These are phyloP conservation scores for Scleropages formosus DNA, from an alignment of 2,797 vertebrate species.

Conservation along the genomic window DNA sequence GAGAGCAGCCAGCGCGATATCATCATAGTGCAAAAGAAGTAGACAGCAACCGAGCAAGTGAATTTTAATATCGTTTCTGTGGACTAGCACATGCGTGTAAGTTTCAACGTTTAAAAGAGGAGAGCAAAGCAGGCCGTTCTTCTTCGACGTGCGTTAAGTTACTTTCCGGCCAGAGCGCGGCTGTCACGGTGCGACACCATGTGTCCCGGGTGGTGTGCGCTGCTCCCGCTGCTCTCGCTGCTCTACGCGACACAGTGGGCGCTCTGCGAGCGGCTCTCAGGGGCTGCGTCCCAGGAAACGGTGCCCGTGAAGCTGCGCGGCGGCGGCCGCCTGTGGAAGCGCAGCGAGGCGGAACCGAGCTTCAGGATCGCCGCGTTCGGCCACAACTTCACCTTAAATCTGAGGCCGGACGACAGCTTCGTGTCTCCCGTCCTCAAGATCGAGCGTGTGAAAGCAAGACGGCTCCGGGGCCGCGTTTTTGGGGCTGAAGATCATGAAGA, in stretches of 20 bases:
- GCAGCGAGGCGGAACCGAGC: slow-evolving; percentile 64
- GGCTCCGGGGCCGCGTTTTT: slow-evolving; percentile 42
- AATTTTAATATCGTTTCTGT: neutral
- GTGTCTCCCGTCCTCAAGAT: slow-evolving; percentile 75
- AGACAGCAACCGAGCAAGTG: slow-evolving; percentile 7
- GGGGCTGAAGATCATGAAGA: slow-evolving; percentile 37
- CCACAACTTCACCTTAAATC: slow-evolving; percentile 68
- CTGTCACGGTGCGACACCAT: slow-evolving; percentile 48
- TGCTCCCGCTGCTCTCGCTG: slow-evolving; percentile 50
- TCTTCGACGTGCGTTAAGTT: neutral
- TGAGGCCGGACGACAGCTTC: slow-evolving; percentile 81
- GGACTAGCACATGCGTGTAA: neutral
- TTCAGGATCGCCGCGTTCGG: slow-evolving; percentile 77
- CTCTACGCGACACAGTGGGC: slow-evolving; percentile 51
- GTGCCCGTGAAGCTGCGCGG: slow-evolving; percentile 62
- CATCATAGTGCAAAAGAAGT: neutral
- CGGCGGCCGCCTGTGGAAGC: slow-evolving; percentile 61
- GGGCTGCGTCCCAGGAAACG: slow-evolving; percentile 68
- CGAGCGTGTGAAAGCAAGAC: slow-evolving; percentile 63
- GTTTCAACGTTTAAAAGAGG: too few relatives aligned
- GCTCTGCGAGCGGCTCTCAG: slow-evolving; percentile 45
- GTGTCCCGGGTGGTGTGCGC: slow-evolving; percentile 42
- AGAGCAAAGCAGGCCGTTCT: too few relatives aligned
- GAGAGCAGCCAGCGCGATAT: neutral
- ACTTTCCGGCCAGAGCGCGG: slow-evolving; percentile 6